These are phyloP conservation scores for Smittia sp. DNA, from an alignment of 2,888 invertebrate genomes.

Conservation along the genomic window DNA sequence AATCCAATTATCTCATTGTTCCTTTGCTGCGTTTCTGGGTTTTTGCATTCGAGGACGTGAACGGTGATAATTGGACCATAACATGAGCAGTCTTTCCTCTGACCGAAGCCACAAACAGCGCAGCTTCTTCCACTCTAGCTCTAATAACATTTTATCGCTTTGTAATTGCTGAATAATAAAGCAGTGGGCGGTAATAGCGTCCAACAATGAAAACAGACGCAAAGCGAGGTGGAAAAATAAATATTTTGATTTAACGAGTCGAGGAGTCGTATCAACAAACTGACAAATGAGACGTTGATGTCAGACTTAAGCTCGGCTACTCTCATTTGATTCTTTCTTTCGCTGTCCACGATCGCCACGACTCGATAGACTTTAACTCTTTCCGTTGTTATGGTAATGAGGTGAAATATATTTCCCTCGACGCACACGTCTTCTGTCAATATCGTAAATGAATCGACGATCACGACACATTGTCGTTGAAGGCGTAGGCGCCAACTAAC, in stretches of 20 bases:
- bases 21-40: neutral
- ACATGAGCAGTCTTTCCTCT: neutral
- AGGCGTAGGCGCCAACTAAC: constrained; percentile 34
- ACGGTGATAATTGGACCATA: constrained; percentile 28
- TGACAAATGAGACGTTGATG: constrained; percentile 34
- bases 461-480: neutral
- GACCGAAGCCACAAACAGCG: neutral
- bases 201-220: neutral
- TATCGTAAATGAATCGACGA: constrained; percentile 16
- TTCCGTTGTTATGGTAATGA: constrained; percentile 13
- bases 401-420: neutral
- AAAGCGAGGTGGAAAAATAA: constrained; percentile 6
- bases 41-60: neutral
- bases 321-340: neutral
- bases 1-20: constrained; percentile 41
- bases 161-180: constrained; percentile 6
- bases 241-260: constrained; percentile 37
- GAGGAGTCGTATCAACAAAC: constrained; percentile 13
- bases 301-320: constrained; percentile 8
- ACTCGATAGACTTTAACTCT: neutral
- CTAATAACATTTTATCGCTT: constrained; percentile 33
- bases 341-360: neutral
- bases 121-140: neutral
- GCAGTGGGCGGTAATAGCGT: constrained; percentile 33
- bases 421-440: constrained; percentile 21